Evolutionary conservation across 2,113 vertebrate species (phyloP), one percentile per base, ranked within the genome.

Genomic region (Kryptolebias marmoratus): DNA sequence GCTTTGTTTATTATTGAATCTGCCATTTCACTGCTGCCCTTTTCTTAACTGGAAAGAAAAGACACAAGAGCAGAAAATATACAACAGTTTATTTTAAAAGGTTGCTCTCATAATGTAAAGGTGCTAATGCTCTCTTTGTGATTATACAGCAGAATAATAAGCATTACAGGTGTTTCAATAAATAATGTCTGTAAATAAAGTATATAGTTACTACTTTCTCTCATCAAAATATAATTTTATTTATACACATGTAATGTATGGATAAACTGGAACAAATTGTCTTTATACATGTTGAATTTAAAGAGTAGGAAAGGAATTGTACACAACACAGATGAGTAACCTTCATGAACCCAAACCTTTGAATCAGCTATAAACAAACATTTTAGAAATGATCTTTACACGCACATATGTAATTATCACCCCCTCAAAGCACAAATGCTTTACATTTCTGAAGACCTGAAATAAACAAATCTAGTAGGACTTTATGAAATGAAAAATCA

Each of bases 31-130:
- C 15, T 22, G 10, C 11, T 15, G 5, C 11, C 5, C 27, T 32
- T 60, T 63, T 60, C 32, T 54, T 60, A 50, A 50, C n/a, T 18
- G 16, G 50, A 53, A 53, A 54, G 27, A 44, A 48, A 85, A 86
- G 64, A 83, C 56, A 84, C 57, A 70, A 8, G 12, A 65, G 50
- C 60, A 27, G 75, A 59, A 68, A 87, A 83, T 89, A 71, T 88
- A 90, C 90, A 85, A 86, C 69, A 70, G 60, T 94, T 94, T 93
- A 93, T 92, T 94, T 93, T 77, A 93, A 94, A 94, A 93, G 89
- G 81, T 81, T 79, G 83, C 75, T 87, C 91, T 92, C 73, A 82
- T 92, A 87, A 80, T 79, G 69, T 89, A 91, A 91, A 90, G 87
- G 87, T 91, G 83, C 82, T 91, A 91, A 84, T 90, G 80, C 84